Conservation (phyloP, 2,113 vertebrate genomes). For the Podiceps cristatus region DNA sequence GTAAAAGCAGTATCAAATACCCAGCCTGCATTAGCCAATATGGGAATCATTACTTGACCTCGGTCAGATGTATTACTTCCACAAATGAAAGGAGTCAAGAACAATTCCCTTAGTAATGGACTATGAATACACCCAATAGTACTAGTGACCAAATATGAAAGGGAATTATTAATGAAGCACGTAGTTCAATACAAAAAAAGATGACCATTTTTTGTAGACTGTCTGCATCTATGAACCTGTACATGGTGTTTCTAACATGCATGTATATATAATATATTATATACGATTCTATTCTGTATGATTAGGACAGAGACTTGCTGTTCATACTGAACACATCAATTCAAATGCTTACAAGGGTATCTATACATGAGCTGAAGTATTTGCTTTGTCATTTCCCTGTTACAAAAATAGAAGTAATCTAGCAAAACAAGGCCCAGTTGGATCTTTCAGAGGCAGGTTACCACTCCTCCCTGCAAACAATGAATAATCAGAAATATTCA, state of each 20-base stretch:
- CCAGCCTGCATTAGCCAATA: neutral
- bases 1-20: neutral
- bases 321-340: neutral
- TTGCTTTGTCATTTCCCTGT: neutral
- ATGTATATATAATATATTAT: neutral
- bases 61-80: neutral
- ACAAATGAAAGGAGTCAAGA: neutral
- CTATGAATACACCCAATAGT: neutral
- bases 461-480: neutral
- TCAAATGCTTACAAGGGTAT: neutral
- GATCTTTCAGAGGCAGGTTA: neutral
- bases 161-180: neutral
- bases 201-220: neutral
- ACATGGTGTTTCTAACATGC: neutral
- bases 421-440: neutral
- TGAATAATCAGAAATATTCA: conserved; percentile 12
- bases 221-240: neutral
- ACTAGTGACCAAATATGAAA: neutral
- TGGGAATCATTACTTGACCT: neutral
- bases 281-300: neutral
- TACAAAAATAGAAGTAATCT: neutral
- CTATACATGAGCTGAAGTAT: neutral
- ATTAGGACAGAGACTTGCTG: neutral
- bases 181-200: neutral
- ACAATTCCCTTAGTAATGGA: neutral